Evolutionary conservation across 2,888 invertebrate species (phyloP), one percentile per base, ranked within the genome.

Genomic region (Polymixis lichenea): DNA sequence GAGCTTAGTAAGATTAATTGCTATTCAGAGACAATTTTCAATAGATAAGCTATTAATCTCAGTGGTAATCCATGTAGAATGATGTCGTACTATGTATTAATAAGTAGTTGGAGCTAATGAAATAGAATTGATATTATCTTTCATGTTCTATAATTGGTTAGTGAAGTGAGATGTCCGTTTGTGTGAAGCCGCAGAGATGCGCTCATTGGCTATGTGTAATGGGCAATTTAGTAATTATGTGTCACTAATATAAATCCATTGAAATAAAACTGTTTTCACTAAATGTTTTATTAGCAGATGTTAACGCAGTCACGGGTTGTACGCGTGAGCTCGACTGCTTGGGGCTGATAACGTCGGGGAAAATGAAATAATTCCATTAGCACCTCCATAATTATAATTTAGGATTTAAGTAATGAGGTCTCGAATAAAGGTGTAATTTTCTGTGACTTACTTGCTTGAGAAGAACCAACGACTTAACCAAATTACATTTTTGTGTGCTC

Each of bases 1-100:
- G 76, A 82, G 77, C 78, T 85, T 55, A 73, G 32, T 75, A 53
- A 80, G 79, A 88, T 86, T 78, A 84, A 86, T 82, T 70, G 58
- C 64, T 74, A 73, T 77, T 71, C 61, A 60, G 60, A 79, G 79
- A 83, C 60, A 75, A 82, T 76, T 87, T 83, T 78, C 67, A 75
- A 83, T 80, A 69, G 67, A 75, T 76, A 72, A 77, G 64, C 77
- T 58, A 78, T 81, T 78, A 77, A 80, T 80, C 71, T 77, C 28
- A 69, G 58, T 38, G 64, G 75, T 71, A 71, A 82, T 85, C 64
- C 60, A 60, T n/a, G 77, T 68, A 72, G 60, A 61, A 70, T 72
- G 71, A 72, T 51, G 38, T 67, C 51, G 62, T 28, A 70, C 25
- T 71, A 64, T 72, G 74, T 69, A 64, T 65, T 80, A 69, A 72